A percentile compares a stretch with the other conserved stretches of the same genome.
Evolutionary conservation across 2,113 vertebrate species (phyloP).

Genomic region (Protobothrops flavoviridis): DNA sequence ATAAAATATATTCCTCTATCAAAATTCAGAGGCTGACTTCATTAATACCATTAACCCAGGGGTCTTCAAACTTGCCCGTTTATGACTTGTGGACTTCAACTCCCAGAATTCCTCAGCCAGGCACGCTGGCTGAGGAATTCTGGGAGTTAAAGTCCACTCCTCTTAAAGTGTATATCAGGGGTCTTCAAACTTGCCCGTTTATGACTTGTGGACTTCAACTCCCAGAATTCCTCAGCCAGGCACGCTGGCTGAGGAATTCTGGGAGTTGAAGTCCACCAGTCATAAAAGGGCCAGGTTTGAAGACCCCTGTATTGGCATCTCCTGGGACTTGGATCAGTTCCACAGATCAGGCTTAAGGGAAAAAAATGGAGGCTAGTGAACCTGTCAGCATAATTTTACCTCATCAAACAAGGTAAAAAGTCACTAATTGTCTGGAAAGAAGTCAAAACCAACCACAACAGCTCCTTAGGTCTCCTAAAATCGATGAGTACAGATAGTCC

Average conservation of each 20-base stretch:
- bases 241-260: no score
- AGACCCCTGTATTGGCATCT: background rate
- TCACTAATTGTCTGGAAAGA: background rate
- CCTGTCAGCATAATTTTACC: background rate
- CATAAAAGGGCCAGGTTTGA: no score
- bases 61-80: no score
- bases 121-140: no score
- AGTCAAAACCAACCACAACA: background rate
- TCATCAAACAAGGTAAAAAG: background rate
- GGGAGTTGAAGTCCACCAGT: no score
- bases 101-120: no score
- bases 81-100: no score
- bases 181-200: no score
- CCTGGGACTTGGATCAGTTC: background rate
- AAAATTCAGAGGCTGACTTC: slow-evolving; percentile 5
- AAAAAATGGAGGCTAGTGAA: background rate
- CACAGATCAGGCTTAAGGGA: background rate
- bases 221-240: no score
- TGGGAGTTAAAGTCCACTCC: no score
- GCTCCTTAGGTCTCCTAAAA: background rate
- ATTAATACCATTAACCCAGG: background rate
- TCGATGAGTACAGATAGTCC: background rate
- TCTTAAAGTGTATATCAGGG: no score
- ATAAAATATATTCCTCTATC: background rate
- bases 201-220: no score